A percentile compares a stretch with the other conserved stretches of the same genome.
Conservation (phyloP, 2,113 vertebrate genomes). For the Apodemus sylvaticus region DNA sequence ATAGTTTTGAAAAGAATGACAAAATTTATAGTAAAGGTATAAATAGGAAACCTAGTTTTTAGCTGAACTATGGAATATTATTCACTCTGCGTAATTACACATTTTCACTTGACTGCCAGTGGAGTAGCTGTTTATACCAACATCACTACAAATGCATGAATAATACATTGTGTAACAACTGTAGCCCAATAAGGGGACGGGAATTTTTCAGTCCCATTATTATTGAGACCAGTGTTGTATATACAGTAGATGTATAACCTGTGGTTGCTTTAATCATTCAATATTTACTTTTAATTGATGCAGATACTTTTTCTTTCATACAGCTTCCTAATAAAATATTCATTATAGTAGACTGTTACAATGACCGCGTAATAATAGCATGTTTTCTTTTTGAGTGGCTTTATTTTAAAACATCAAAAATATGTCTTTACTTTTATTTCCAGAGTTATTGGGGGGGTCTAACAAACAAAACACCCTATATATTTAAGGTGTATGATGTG, state of each 20-base stretch:
- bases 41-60: background rate
- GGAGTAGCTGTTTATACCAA: background rate
- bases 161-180: too few relatives aligned
- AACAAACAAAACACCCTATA: background rate
- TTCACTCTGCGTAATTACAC: too few relatives aligned
- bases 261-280: background rate
- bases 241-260: background rate
- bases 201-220: background rate
- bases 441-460: background rate
- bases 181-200: background rate
- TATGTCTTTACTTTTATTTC: background rate
- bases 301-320: background rate
- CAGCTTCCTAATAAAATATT: background rate
- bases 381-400: background rate
- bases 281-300: background rate
- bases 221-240: background rate
- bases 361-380: background rate
- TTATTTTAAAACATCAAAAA: background rate
- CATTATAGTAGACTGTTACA: too few relatives aligned
- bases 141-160: background rate
- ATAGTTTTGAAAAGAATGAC: background rate
- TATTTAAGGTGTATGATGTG: background rate
- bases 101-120: background rate
- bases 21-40: background rate
- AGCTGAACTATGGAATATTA: background rate